These are phyloP conservation scores for Fragum sueziense DNA, from an alignment of 2,888 invertebrate genomes.

Conservation along the genomic window DNA sequence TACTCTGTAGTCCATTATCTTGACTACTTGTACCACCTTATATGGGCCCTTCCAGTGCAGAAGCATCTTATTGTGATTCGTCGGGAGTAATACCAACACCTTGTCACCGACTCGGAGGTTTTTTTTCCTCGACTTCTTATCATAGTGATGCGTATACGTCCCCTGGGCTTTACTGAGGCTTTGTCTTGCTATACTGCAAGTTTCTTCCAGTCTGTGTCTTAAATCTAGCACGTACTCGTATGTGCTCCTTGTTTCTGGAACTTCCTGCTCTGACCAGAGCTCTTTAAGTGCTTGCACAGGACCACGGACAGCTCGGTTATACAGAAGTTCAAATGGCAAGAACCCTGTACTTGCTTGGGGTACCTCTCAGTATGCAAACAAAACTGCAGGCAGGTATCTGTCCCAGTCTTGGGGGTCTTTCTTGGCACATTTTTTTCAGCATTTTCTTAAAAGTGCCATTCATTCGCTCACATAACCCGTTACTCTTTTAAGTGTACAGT, in stretches of 20 bases:
- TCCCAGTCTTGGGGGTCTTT: too few relatives aligned
- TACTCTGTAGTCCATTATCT: conserved; percentile 30
- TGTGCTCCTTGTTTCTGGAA: too few relatives aligned
- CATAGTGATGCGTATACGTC: conserved; percentile 29
- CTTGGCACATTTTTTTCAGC: conserved; percentile 23
- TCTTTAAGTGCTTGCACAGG: background rate
- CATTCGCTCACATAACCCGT: too few relatives aligned
- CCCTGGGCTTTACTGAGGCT: conserved; percentile 8
- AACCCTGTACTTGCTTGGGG: too few relatives aligned
- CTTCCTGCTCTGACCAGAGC: conserved; percentile 5
- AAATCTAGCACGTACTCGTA: too few relatives aligned
- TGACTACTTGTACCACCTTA: conserved; percentile 15
- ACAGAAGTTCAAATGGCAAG: too few relatives aligned
- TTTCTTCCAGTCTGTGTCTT: too few relatives aligned
- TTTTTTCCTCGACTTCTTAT: conserved; percentile 16
- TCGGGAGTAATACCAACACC: conserved; percentile 31
- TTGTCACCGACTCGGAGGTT: conserved; percentile 18
- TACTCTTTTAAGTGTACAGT: too few relatives aligned
- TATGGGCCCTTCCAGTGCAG: conserved; percentile 38
- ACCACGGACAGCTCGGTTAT: background rate
- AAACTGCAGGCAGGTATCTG: too few relatives aligned
- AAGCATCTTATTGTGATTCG: conserved; percentile 27
- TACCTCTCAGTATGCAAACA: too few relatives aligned
- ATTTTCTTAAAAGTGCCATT: conserved; percentile 10
- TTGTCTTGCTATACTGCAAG: conserved; percentile 33